These are phyloP conservation scores for Pelodytes ibericus DNA, from an alignment of 2,797 vertebrate species.

Conservation along the genomic window DNA sequence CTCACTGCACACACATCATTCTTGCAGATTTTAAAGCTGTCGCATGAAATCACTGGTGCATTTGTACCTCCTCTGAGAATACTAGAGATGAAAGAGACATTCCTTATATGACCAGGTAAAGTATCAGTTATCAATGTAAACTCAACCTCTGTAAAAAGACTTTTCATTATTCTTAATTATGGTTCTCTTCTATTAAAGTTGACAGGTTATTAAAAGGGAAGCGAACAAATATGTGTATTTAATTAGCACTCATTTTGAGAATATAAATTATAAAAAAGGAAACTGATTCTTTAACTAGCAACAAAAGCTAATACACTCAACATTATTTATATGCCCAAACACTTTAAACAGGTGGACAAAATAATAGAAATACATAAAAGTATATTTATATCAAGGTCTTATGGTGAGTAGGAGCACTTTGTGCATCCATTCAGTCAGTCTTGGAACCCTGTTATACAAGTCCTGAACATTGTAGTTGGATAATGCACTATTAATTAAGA, in stretches of 20 bases:
- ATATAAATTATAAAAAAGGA: not conserved
- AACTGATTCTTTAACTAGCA: not conserved
- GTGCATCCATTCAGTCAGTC: too few relatives aligned
- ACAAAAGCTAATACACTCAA: not conserved
- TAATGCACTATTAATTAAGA: too few relatives aligned
- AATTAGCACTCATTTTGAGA: not conserved
- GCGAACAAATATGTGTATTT: not conserved
- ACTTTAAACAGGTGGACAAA: too few relatives aligned
- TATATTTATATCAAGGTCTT: too few relatives aligned
- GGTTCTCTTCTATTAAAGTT: constrained; percentile 16
- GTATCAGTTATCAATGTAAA: constrained; percentile 30
- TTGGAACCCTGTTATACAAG: too few relatives aligned
- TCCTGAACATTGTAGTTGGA: too few relatives aligned
- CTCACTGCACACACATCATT: constrained; percentile 37
- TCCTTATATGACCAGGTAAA: constrained; percentile 48
- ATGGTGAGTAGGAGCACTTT: too few relatives aligned
- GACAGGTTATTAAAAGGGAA: not conserved
- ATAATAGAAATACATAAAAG: too few relatives aligned
- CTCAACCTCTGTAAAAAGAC: constrained; percentile 34
- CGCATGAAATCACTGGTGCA: constrained; percentile 47
- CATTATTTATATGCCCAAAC: not conserved
- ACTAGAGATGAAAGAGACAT: constrained; percentile 46
- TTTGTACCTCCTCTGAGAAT: constrained; percentile 46
- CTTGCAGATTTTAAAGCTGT: constrained; percentile 28
- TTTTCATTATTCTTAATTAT: constrained; percentile 32